Evolutionary conservation across 2,113 vertebrate genomes (phyloP), one percentile per base, ranked within the genome.

Genomic region (Crocuta crocuta): DNA sequence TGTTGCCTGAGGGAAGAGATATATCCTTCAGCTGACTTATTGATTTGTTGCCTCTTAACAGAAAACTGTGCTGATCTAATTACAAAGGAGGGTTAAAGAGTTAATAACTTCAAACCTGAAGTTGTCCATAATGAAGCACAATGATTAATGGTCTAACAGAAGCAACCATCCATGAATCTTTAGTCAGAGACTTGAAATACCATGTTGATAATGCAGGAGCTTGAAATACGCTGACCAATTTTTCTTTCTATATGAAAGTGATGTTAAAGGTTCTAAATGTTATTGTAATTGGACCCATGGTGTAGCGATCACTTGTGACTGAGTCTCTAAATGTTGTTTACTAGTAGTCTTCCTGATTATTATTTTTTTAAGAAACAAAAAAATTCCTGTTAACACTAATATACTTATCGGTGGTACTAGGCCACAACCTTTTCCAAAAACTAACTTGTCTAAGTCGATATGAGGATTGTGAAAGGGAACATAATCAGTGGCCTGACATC

Each of bases 41-140:
- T 97, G 97, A 98, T 98, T 95, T 92, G 92, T 80, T 98, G 79
- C n/a, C 68, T 98, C 97, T 94, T 94, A 96, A 92, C 83, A 87
- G 85, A 89, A 97, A 96, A 95, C 73, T 89, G 88, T 92, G 86
- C 58, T 58, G 19, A 86, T 97, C 73, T 97, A 98, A 98, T 98
- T 97, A 98, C 84, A 66, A 93, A 95, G 74, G 97, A 97, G 86
- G 70, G 97, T 97, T 97, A 97, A 94, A 92, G 97, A 95, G 95
- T 79, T 94, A 97, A 96, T 92, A 93, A 87, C 80, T 97, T 95
- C 83, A 89, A 93, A 93, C 55, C 43, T 7, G 4, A 88, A 66
- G 63, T 80, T 95, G 70, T 96, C 92, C 76, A 31, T 96, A 96
- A 97, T 33, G 80, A 39, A 95, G 50, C 26, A 66, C 83, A 88